Conservation (phyloP, 2,797 vertebrate genomes). For the Zenarchopterus dispar region DNA sequence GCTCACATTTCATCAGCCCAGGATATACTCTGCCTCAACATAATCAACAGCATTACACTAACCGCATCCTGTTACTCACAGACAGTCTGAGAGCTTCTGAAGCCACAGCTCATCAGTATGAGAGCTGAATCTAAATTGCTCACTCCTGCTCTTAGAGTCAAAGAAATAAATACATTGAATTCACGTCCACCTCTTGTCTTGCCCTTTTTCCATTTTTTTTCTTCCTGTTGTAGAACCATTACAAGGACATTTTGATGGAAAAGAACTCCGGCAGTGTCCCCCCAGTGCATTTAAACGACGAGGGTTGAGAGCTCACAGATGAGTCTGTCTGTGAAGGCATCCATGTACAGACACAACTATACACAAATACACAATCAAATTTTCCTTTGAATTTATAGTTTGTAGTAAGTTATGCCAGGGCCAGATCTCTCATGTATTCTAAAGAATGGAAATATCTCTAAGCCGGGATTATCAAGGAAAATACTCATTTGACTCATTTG, state of each 20-base stretch:
- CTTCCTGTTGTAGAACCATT: conserved; percentile 22
- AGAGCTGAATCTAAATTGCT: conserved; percentile 40
- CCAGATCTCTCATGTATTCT: conserved; percentile 22
- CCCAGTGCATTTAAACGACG: conserved; percentile 22
- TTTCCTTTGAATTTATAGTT: conserved; percentile 25
- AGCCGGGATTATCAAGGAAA: conserved; percentile 26
- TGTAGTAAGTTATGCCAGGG: conserved; percentile 19
- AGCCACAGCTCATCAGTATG: conserved; percentile 20
- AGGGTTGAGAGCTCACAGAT: conserved; percentile 6
- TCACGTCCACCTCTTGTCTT: conserved; percentile 31
- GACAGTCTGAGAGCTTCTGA: conserved; percentile 16
- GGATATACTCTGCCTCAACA: conserved; percentile 26
- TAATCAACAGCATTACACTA: conserved; percentile 25
- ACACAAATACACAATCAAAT: neutral
- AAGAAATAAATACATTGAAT: conserved; percentile 34
- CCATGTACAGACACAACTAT: neutral
- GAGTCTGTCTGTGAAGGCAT: conserved; percentile 7
- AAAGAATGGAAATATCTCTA: conserved; percentile 16
- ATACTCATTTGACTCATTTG: conserved; percentile 18
- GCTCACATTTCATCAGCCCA: conserved; percentile 37
- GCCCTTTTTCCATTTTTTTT: neutral
- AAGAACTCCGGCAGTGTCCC: conserved; percentile 11
- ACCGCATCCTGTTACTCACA: conserved; percentile 26
- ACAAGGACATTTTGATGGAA: conserved; percentile 17
- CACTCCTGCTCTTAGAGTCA: conserved; percentile 15